A percentile compares a stretch with the other conserved stretches of the same genome.
These are phyloP conservation scores for Jordanella pulchra DNA, from an alignment of 2,797 vertebrate species.

Conservation along the genomic window DNA sequence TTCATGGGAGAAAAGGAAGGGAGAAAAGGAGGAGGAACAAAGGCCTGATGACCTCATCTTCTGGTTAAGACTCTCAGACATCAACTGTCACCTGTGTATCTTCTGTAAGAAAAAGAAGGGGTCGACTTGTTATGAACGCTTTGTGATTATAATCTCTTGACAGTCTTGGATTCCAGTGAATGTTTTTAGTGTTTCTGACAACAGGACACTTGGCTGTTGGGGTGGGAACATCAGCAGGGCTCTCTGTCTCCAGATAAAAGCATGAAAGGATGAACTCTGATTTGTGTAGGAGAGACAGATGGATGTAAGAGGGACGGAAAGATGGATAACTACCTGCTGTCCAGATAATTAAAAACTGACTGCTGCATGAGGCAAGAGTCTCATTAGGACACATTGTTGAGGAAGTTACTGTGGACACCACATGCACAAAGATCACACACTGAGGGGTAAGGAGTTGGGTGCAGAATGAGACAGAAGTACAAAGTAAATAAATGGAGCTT, in stretches of 20 bases:
- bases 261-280: constrained; percentile 27
- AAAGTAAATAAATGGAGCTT: not conserved
- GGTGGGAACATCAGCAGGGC: constrained; percentile 57
- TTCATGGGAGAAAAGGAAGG: constrained; percentile 52
- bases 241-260: constrained; percentile 40
- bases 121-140: constrained; percentile 11
- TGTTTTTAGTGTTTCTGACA: constrained; percentile 24
- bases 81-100: constrained; percentile 47
- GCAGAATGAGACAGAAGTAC: not conserved
- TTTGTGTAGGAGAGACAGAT: constrained; percentile 32
- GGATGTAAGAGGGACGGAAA: constrained; percentile 9
- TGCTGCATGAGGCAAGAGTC: constrained; percentile 11
- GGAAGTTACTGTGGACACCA: constrained; percentile 41
- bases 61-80: constrained; percentile 22
- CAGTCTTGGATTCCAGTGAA: constrained; percentile 27
- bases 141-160: constrained; percentile 42
- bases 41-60: constrained; percentile 55
- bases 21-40: constrained; percentile 25
- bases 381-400: constrained; percentile 36
- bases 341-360: constrained; percentile 59
- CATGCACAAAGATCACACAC: not conserved
- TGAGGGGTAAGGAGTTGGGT: not conserved
- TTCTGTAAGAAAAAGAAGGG: not conserved
- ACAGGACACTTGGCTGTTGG: constrained; percentile 62
- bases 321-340: constrained; percentile 52